phyloP scores from a whole-genome alignment of 2,888 invertebrate genomes.

The Nesidiocoris tenuis region DNA sequence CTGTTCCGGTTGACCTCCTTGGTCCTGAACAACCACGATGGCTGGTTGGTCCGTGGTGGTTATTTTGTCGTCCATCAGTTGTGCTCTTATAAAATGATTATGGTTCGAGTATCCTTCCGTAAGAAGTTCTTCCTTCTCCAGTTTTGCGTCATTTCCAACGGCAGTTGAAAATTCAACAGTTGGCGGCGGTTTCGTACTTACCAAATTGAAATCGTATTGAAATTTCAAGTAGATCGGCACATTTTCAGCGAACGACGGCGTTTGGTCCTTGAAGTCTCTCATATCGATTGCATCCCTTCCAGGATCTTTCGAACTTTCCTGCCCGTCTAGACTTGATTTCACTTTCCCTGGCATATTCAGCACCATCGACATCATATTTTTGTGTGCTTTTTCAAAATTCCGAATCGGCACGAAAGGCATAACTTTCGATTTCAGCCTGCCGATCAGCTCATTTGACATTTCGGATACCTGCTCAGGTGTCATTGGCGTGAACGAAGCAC shows the following conservation, averaged over 20 bases:
- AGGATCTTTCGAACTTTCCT: not conserved
- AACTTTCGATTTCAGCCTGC: constrained; percentile 25
- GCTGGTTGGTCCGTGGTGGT: not conserved
- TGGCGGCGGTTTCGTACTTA: not conserved
- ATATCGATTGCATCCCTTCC: not conserved
- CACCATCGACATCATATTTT: constrained; percentile 19
- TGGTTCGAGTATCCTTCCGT: no score
- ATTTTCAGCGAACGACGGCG: not conserved
- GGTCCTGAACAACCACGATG: not conserved
- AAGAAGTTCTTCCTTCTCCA: no score
- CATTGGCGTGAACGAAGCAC: constrained; percentile 8
- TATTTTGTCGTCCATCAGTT: not conserved
- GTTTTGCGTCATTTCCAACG: no score
- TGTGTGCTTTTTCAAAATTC: constrained; percentile 30
- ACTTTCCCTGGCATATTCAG: not conserved
- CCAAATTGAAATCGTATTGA: not conserved
- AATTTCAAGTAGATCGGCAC: constrained; percentile 2
- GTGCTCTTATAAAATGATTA: not conserved
- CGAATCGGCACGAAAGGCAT: constrained; percentile 27
- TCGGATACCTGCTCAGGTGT: constrained; percentile 1
- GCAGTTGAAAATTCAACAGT: no score
- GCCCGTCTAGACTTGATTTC: not conserved
- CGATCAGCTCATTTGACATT: constrained; percentile 10
- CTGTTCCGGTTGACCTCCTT: not conserved
- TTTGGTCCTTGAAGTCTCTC: not conserved